Conservation (phyloP, 37 sponge, comb jelly and placozoan genomes). For the Ephydatia muelleri region DNA sequence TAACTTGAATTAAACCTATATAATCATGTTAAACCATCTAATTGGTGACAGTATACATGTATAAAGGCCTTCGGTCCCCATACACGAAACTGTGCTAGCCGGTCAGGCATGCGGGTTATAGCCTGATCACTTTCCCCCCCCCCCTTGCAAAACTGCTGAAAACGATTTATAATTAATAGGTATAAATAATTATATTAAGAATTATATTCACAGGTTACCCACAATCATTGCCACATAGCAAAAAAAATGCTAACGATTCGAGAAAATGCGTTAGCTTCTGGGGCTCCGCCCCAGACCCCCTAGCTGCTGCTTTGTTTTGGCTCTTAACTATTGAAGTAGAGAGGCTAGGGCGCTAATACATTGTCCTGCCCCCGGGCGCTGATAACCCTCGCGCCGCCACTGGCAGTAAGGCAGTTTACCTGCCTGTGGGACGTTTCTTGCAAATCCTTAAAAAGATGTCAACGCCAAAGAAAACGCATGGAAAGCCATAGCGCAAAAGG, state of each 20-base stretch:
- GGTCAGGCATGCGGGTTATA: slow-evolving; percentile 1
- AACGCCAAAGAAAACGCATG: no score
- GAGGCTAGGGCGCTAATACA: no score
- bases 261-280: background rate
- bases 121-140: background rate
- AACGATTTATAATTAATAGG: background rate
- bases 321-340: no score
- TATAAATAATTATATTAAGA: background rate
- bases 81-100: background rate
- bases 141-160: background rate
- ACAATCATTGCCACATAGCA: background rate
- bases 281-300: background rate
- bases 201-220: background rate
- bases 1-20: no score
- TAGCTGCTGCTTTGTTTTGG: no score
- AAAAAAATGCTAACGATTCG: background rate
- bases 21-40: no score
- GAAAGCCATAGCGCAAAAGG: no score
- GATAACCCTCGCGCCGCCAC: no score
- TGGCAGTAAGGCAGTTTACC: no score
- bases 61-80: background rate
- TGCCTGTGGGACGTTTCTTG: no score
- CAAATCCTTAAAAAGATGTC: no score
- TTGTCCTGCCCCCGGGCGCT: no score
- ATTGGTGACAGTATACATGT: background rate